Evolutionary conservation across 2,888 invertebrate genomes (phyloP), one percentile per base, ranked within the genome.

Genomic region (Minunthozetes semirufus): DNA sequence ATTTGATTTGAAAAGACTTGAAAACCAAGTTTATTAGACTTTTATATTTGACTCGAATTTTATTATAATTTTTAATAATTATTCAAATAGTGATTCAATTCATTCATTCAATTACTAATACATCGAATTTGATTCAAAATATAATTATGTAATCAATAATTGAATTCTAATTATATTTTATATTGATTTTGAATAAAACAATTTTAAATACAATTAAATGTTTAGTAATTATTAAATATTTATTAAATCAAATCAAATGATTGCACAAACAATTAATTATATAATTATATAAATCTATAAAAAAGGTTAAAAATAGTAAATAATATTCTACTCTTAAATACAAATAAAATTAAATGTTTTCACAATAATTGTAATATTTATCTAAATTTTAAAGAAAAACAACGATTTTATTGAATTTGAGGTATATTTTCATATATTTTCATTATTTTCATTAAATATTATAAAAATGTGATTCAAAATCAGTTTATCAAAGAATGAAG

Each of bases 351-450:
- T 56, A 25, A 25, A 22, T 25, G 48, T 19, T 53, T 22, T 56
- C 4, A 22, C 22, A 56, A 56, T 56, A 25, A 22, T 19, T 19
- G 15, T 19, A 8, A 53, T 33, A 53, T 4, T 19, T 3, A 19
- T 53, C 53, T 19, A n/a, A n/a, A 53, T 53, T 53, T 19, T 19
- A 19, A 56, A 56, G 11, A 22, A 9, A 53, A 53, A 19, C 17
- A 53, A 53, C 8, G n/a, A 19, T 53, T 33, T 33, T 19, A 15
- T 56, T 48, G 13, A 25, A 25, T 3, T 56, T 56, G 56, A 56
- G 56, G 56, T 56, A 56, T 56, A 56, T 56, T 56, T 56, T 8
- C n/a, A n/a, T n/a, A n/a, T n/a, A n/a, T n/a, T n/a, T n/a, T n/a
- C n/a, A n/a, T n/a, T n/a, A n/a, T n/a, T n/a, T n/a, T n/a, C n/a